Percentiles rank a stretch among this genome's conserved stretches.
Conservation (phyloP, 2,113 vertebrate genomes). For the Alethe diademata region DNA sequence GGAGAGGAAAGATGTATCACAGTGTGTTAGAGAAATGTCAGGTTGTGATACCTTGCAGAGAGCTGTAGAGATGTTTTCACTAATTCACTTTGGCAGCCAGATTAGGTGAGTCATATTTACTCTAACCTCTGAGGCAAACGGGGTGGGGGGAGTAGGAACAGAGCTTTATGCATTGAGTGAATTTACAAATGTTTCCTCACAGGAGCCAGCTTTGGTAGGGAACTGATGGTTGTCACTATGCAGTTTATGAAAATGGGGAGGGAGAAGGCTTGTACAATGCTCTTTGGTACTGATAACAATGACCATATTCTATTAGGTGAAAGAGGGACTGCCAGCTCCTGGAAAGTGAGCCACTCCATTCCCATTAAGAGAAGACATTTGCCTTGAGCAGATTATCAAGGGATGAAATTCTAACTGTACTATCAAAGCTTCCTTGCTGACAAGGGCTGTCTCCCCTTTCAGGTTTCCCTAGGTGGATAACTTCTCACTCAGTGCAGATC, state of each 20-base stretch:
- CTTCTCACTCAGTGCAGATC: background rate
- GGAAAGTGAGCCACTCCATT: background rate
- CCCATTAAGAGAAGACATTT: background rate
- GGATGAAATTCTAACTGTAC: background rate
- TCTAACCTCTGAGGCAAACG: conserved; percentile 44
- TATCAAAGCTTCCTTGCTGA: background rate
- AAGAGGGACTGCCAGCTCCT: background rate
- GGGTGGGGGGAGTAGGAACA: background rate
- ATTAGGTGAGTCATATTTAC: conserved; percentile 44
- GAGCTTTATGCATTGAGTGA: background rate
- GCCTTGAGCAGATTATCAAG: background rate
- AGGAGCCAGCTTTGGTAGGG: background rate
- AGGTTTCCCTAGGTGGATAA: background rate
- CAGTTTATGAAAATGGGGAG: background rate
- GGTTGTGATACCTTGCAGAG: conserved; percentile 27
- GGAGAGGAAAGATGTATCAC: conserved; percentile 22
- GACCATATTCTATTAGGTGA: background rate
- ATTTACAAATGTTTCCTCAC: background rate
- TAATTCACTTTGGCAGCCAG: conserved; percentile 57
- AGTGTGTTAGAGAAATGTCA: conserved; percentile 40
- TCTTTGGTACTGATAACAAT: background rate
- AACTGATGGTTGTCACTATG: background rate
- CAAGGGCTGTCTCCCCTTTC: background rate
- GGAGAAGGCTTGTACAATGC: background rate
- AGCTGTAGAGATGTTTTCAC: conserved; percentile 48